Conservation (phyloP, 2,797 vertebrate species). For the Melanotaenia trifasciata region DNA sequence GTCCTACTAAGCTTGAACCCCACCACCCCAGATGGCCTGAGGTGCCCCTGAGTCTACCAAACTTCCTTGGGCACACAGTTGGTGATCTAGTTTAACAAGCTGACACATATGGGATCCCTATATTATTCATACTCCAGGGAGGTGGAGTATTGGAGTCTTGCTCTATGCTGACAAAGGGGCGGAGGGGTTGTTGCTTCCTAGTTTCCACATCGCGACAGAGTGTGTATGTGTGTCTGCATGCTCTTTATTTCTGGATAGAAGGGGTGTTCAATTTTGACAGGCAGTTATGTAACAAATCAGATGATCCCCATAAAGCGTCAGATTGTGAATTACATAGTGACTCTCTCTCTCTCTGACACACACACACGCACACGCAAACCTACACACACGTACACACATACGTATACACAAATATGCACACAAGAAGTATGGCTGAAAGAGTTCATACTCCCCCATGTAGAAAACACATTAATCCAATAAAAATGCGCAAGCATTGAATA, state of each 20-base stretch:
- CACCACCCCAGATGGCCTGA: conserved; percentile 43
- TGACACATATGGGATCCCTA: conserved; percentile 75
- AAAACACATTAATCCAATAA: conserved; percentile 6
- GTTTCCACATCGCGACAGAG: conserved; percentile 25
- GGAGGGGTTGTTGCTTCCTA: conserved; percentile 9
- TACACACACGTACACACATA: too few species aligned
- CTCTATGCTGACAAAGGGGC: conserved; percentile 23
- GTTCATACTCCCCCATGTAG: not conserved
- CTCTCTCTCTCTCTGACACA: too few species aligned
- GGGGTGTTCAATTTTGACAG: conserved; percentile 33
- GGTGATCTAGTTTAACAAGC: conserved; percentile 82
- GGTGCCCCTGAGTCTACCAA: conserved; percentile 55
- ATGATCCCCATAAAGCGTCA: conserved; percentile 24
- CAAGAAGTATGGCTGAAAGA: not conserved
- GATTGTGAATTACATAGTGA: conserved; percentile 1
- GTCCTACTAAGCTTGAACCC: conserved; percentile 32
- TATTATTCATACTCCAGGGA: conserved; percentile 75
- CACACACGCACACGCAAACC: too few species aligned
- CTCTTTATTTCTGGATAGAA: conserved; percentile 37
- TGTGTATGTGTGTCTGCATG: conserved; percentile 15
- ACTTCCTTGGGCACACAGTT: conserved; percentile 77
- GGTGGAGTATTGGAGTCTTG: conserved; percentile 44
- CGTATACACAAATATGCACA: too few species aligned
- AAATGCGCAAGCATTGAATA: not conserved
- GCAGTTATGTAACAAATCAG: conserved; percentile 28